Evolutionary conservation across 2,888 invertebrate species (phyloP), one percentile per base, ranked within the genome.

Genomic region (Eupithecia subumbrata): DNA sequence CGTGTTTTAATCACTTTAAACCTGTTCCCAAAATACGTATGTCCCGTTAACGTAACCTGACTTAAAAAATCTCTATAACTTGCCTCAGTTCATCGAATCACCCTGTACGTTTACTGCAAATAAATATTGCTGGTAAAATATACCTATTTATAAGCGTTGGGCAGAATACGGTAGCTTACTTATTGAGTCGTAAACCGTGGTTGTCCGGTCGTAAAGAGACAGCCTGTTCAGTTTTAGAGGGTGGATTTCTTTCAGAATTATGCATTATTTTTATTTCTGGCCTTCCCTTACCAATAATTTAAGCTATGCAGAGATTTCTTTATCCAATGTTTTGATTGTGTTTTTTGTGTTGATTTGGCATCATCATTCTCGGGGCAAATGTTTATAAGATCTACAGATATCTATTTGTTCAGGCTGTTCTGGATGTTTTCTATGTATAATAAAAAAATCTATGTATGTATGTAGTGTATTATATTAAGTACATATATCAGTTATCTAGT

Each of bases 101-200:
- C 18, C 45, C 66, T 72, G 72, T 72, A 56, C 22, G 60, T 30
- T 37, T 37, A 34, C 45, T 48, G 25, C 71, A 72, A 72, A 74
- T 77, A 70, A 73, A 77, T 72, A 74, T 77, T 60, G 43, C 70
- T 70, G 70, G 34, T 52, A 71, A 75, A 77, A 73, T 74, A 48
- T 75, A 73, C 75, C 77, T 75, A 77, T 77, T 77, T 77, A 75
- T 77, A 77, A 77, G 77, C 77, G 64, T 71, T 72, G 71, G 72
- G 8, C 71, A 40, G 73, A 74, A 74, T 77, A 72, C 70, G 74
- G 76, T 76, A 74, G 77, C 78, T 78, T 75, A 76, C 78, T 79
- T 80, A 81, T 79, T 81, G 81, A 79, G 80, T 72, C 79, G 64
- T 81, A 81, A 81, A 81, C 76, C 34, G 72, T 69, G 76, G 75